Evolutionary conservation across 2,113 vertebrate genomes (phyloP), one percentile per base, ranked within the genome.

Genomic region (Merops nubicus): DNA sequence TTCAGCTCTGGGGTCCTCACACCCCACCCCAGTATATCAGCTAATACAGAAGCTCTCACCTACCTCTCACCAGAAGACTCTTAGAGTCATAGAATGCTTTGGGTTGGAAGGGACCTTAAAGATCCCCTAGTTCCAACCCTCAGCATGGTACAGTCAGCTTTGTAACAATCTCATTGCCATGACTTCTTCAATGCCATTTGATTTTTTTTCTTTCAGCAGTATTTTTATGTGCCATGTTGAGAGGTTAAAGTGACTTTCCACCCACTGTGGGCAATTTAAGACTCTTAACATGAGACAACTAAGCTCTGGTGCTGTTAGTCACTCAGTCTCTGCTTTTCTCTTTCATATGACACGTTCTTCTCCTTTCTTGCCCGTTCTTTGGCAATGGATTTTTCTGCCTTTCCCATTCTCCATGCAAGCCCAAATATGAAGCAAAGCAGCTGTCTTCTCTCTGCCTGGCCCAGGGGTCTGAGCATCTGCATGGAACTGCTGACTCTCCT

Each of bases 381-480:
- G 82, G 50, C 36, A 75, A 91, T 45, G 48, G 28, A 57, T 72
- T 89, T 94, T 88, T 87, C 64, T 85, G 57, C 51, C 69, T 85
- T 88, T 74, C 63, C 77, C 38, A 38, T 84, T 59, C 64, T 75
- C 56, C 85, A 22, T 5, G 4, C 28, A 82, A 94, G 36, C 60
- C 40, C 22, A 60, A 86, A 25, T 75, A 81, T 47, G 65, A 87
- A 94, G 77, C 48, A 87, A 56, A 93, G 79, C 91, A 82, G 56
- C 88, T 94, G 95, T 76, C 91, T 95, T 89, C 80, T 89, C 79
- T 92, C 65, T 81, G 80, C 57, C 86, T 94, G 82, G 91, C 77
- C 80, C 76, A 87, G 69, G 80, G 93, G 95, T 89, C 90, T 94
- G 76, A 95, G 91, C 86, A 96, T 91, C 93, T 95, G 92, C 65